These are phyloP conservation scores for Drosophila birchii DNA, from an alignment of 2,888 invertebrate genomes.

Conservation along the genomic window DNA sequence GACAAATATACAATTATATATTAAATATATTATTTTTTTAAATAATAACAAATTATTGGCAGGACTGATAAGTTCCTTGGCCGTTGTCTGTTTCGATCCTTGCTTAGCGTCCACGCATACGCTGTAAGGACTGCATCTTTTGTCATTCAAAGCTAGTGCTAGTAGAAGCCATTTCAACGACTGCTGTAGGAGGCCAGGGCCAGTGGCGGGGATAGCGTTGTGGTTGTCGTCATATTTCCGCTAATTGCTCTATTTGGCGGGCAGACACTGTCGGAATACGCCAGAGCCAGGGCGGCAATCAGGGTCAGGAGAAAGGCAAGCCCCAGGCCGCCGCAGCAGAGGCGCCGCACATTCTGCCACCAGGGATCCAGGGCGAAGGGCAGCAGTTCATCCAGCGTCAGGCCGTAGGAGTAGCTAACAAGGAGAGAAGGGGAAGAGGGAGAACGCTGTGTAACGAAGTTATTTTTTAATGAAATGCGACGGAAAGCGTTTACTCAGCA, in stretches of 20 bases:
- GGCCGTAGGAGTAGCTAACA: slow-evolving; percentile 75
- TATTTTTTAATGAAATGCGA: slow-evolving; percentile 79
- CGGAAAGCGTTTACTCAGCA: slow-evolving; percentile 77
- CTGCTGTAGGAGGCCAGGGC: slow-evolving; percentile 44
- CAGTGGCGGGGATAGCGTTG: slow-evolving; percentile 37
- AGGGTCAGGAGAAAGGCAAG: slow-evolving; percentile 85
- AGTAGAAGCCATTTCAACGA: not conserved
- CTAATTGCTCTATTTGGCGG: slow-evolving; percentile 41
- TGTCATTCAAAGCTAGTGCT: not conserved
- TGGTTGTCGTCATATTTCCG: slow-evolving; percentile 41
- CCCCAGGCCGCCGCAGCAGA: slow-evolving; percentile 86
- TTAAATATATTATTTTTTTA: not conserved
- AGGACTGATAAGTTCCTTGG: not conserved
- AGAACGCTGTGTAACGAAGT: slow-evolving; percentile 47
- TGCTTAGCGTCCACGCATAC: not conserved
- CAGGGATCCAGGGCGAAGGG: slow-evolving; percentile 84
- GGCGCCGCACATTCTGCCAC: slow-evolving; percentile 86
- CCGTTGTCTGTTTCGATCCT: not conserved
- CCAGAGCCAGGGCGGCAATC: slow-evolving; percentile 84
- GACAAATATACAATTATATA: not conserved
- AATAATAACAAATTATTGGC: not conserved
- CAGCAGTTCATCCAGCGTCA: slow-evolving; percentile 86
- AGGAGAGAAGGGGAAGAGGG: slow-evolving; percentile 2
- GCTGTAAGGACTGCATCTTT: too few relatives aligned
- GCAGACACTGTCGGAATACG: slow-evolving; percentile 65